Percentiles rank a stretch among this genome's conserved stretches.
phyloP scores from a whole-genome alignment of 1,140 invertebrate genomes.

The Papilio helenus region DNA sequence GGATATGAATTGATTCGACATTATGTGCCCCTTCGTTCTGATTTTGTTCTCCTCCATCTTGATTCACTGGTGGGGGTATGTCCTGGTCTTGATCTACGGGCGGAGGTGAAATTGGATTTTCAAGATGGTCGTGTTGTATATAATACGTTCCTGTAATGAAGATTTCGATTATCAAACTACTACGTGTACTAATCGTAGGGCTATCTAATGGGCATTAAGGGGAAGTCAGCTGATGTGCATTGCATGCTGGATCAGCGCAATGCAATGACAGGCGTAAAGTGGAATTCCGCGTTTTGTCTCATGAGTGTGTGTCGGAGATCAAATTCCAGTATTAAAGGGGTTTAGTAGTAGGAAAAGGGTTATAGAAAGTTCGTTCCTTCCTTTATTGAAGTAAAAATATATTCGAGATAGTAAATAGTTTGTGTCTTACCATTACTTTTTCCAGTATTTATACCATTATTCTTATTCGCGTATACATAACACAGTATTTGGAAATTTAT shows the following conservation, averaged over 20 bases:
- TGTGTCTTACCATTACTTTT: background rate
- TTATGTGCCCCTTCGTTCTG: background rate
- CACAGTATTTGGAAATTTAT: background rate
- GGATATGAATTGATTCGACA: background rate
- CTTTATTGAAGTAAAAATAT: no score
- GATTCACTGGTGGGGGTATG: background rate
- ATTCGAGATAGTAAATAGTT: background rate
- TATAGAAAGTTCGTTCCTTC: no score
- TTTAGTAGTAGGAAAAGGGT: no score
- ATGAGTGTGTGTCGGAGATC: no score
- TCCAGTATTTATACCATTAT: conserved; percentile 1
- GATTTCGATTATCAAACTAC: no score
- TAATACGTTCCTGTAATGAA: background rate
- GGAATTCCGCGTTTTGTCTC: no score
- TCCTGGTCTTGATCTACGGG: background rate
- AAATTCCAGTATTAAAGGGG: no score
- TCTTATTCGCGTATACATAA: background rate
- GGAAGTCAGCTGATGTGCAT: no score
- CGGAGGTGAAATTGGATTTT: background rate
- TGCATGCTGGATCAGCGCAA: no score
- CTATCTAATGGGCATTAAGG: no score
- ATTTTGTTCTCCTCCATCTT: background rate
- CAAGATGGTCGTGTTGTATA: background rate
- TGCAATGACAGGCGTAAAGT: no score
- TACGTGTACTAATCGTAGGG: no score